Conservation (phyloP, 2,797 vertebrate genomes). For the Poecilia gillii region DNA sequence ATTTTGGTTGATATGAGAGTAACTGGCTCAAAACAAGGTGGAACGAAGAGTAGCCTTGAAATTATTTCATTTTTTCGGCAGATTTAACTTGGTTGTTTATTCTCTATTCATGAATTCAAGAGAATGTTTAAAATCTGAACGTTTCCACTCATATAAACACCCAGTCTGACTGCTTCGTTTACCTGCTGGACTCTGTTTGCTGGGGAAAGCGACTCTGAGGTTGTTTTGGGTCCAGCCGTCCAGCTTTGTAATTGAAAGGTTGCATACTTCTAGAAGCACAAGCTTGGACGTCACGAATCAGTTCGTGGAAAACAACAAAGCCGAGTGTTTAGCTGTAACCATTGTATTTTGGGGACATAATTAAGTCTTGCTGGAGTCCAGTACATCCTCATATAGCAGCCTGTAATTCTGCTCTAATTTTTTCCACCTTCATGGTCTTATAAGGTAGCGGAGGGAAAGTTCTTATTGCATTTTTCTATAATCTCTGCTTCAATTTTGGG, state of each 20-base stretch:
- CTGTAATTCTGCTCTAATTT: conserved; percentile 16
- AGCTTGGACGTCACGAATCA: not conserved
- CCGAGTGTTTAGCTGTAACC: conserved; percentile 10
- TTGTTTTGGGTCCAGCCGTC: conserved; percentile 33
- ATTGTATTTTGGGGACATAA: not conserved
- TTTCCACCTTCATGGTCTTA: conserved; percentile 51
- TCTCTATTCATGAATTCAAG: not conserved
- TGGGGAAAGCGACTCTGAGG: conserved; percentile 15
- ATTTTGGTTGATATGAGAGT: not conserved
- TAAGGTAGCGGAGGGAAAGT: conserved; percentile 52
- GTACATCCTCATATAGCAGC: conserved; percentile 35
- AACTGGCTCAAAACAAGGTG: not conserved
- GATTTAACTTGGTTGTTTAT: not conserved
- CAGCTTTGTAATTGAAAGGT: conserved; percentile 52
- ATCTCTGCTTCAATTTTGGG: conserved; percentile 69
- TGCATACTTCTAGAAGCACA: conserved; percentile 38
- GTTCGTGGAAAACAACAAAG: conserved; percentile 38
- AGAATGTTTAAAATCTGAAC: not conserved
- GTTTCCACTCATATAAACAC: not conserved
- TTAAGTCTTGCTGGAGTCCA: conserved; percentile 5
- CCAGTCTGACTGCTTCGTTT: not conserved
- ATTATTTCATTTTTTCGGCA: not conserved
- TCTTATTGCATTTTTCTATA: conserved; percentile 78
- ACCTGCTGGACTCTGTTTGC: not conserved
- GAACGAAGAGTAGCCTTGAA: not conserved